Evolutionary conservation across 1,140 invertebrate genomes (phyloP).

Genomic region (Euura saliciscinereae): DNA sequence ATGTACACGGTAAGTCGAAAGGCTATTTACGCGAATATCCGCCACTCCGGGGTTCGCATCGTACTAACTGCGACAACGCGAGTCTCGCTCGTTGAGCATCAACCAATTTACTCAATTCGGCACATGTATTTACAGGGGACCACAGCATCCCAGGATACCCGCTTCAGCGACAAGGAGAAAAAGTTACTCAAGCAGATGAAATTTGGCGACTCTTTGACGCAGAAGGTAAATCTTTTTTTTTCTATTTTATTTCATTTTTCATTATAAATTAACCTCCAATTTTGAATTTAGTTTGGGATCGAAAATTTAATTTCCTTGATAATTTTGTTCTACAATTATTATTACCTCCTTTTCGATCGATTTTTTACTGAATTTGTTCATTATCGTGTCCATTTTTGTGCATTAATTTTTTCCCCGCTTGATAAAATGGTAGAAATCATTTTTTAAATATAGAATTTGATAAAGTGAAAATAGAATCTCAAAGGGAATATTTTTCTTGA

Average conservation of each 20-base stretch:
- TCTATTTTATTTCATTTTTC: constrained; percentile 13
- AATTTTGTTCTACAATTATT: too few species aligned
- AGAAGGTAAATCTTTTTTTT: constrained; percentile 70
- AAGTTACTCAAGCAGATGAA: constrained; percentile 99
- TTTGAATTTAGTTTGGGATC: neutral
- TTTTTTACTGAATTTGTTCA: too few species aligned
- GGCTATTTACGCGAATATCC: constrained; percentile 9
- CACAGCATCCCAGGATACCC: constrained; percentile 96
- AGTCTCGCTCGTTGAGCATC: neutral
- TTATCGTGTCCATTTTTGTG: neutral
- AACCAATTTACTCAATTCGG: constrained; percentile 21
- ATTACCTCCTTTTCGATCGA: too few species aligned
- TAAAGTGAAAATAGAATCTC: too few species aligned
- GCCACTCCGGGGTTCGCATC: neutral
- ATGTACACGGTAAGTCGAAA: constrained; percentile 59
- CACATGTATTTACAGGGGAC: constrained; percentile 78
- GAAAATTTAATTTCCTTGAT: too few species aligned
- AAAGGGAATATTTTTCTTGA: too few species aligned
- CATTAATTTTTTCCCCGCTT: neutral
- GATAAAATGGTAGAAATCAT: too few species aligned
- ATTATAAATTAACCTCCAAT: constrained; percentile 7
- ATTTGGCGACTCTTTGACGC: constrained; percentile 90
- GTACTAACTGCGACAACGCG: constrained; percentile 1
- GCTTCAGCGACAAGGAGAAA: constrained; percentile 99
- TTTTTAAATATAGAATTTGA: too few species aligned